Evolutionary conservation across 2,113 vertebrate genomes (phyloP), one percentile per base, ranked within the genome.

Genomic region (Actenoides lindsayi): DNA sequence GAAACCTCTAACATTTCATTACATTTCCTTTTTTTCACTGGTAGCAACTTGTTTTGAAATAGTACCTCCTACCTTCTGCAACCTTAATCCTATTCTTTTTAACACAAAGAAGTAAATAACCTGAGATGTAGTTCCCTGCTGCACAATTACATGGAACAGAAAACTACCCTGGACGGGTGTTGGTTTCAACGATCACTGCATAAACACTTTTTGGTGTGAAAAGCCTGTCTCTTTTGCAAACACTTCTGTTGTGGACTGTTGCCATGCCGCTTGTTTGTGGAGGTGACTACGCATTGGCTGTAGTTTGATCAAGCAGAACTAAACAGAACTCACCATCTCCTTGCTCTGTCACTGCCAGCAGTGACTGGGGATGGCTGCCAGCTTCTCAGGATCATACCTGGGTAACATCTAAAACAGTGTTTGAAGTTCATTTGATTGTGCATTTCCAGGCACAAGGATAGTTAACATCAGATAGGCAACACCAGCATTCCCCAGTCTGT

Each of bases 111-210:
- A 79, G 15, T 79, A 79, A 91, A 89, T 75, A 84, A 41, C 31
- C 56, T 44, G 69, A 57, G 30, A 51, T 41, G 23, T 18, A 76
- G 62, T 6, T 92, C 15, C 11, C n/a, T 50, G 30, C 25, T 68
- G 70, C 82, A 63, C 51, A 64, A 39, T 48, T 44, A n/a, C 56
- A 39, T 0, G 0, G 42, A 87, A 64, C 17, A 74, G 53, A 48
- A 74, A 70, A 54, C 56, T 54, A 21, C 42, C 0, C 0, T 13
- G 62, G 68, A 19, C 0, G 1, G 42, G 56, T 48, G 69, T 28
- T 0, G 0, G 37, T 74, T 94, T 77, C 69, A 89, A 53, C 0
- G 2, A 13, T 41, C 42, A 8, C 16, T 51, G 56, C 64, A 59
- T 16, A 30, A 64, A 39, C 23, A 67, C 12, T 19, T 71, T 83